Conservation (phyloP, 2,113 vertebrate species). For the Cardinalis cardinalis region DNA sequence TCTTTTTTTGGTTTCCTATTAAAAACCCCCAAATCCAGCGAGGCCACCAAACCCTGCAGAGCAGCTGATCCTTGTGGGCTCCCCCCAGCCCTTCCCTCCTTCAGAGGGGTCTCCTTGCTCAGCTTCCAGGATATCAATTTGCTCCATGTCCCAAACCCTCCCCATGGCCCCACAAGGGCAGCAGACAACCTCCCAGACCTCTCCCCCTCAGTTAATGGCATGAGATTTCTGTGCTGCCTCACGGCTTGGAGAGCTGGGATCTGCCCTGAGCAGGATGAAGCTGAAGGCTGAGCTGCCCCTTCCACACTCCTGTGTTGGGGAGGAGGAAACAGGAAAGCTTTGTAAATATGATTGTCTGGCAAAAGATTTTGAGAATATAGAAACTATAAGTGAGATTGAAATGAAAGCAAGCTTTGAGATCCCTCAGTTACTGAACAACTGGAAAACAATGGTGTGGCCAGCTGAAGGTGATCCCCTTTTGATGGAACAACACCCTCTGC, state of each 20-base stretch:
- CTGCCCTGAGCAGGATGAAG: neutral
- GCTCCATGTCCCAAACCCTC: neutral
- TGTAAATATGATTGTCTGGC: too few relatives aligned
- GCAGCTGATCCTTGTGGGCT: neutral
- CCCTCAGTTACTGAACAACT: too few relatives aligned
- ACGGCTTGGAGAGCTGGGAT: neutral
- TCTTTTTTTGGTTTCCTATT: neutral
- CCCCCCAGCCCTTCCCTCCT: neutral
- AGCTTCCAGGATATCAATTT: neutral
- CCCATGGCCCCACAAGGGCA: neutral
- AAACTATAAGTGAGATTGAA: too few relatives aligned
- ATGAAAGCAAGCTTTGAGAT: too few relatives aligned
- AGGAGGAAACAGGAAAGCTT: too few relatives aligned
- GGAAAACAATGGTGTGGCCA: too few relatives aligned
- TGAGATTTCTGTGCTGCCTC: accelerated
- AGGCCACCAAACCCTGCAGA: neutral
- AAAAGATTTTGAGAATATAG: too few relatives aligned
- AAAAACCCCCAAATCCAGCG: accelerated
- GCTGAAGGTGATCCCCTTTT: too few relatives aligned
- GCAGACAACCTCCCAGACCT: neutral
- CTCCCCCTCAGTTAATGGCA: neutral
- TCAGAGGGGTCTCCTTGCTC: neutral
- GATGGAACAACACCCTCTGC: too few relatives aligned
- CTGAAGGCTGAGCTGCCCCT: neutral
- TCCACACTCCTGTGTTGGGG: neutral